These are phyloP conservation scores for Carassius auratus DNA, from an alignment of 2,113 vertebrate genomes.

Conservation along the genomic window DNA sequence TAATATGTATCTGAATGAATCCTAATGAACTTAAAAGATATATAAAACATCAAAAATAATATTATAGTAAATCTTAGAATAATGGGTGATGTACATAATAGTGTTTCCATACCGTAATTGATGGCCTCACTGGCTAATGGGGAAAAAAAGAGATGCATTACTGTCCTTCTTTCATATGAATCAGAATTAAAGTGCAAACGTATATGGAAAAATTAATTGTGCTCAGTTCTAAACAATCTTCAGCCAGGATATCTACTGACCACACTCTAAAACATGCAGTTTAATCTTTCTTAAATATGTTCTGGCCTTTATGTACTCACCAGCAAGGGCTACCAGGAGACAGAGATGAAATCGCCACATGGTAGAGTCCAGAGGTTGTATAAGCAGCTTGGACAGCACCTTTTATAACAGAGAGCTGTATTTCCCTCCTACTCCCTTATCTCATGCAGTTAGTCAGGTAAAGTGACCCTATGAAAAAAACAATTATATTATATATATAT, in stretches of 20 bases:
- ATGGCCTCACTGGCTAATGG: conserved; percentile 68
- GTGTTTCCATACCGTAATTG: conserved; percentile 72
- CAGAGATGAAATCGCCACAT: conserved; percentile 70
- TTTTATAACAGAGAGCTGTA: conserved; percentile 63
- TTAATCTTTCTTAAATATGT: background rate
- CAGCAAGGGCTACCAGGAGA: conserved; percentile 69
- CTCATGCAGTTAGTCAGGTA: conserved; percentile 2
- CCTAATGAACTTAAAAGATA: background rate
- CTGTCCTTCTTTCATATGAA: background rate
- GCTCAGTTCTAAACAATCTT: background rate
- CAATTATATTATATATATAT: too few species aligned
- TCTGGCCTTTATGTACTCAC: conserved; percentile 62
- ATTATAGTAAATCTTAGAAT: background rate
- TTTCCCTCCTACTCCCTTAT: conserved; percentile 42
- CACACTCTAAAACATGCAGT: background rate
- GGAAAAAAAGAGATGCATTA: conserved; percentile 22
- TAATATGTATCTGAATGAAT: background rate
- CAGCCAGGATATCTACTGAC: background rate
- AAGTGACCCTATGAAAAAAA: conserved; percentile 7
- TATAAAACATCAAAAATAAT: background rate
- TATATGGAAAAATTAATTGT: background rate
- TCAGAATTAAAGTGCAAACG: background rate
- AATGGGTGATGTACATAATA: background rate
- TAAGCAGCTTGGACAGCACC: conserved; percentile 11
- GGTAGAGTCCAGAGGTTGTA: conserved; percentile 53